These are phyloP conservation scores for Tetramorium parvispinum DNA, from an alignment of 1,140 invertebrate species.

Conservation along the genomic window DNA sequence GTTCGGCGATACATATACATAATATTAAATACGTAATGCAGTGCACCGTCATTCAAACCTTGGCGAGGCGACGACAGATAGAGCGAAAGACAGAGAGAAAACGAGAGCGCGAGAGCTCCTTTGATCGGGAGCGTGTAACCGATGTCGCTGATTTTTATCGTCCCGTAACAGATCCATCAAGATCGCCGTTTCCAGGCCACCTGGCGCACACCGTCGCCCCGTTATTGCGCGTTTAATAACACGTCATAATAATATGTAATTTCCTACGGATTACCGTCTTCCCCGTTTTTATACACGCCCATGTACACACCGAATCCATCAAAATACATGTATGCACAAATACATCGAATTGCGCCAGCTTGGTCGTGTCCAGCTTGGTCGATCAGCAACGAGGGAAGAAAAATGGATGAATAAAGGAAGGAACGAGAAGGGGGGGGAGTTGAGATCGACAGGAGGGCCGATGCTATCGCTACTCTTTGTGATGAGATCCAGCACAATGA, in stretches of 20 bases:
- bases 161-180: slow-evolving; percentile 64
- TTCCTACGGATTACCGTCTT: slow-evolving; percentile 69
- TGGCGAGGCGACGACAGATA: slow-evolving; percentile 16
- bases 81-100: slow-evolving; percentile 1
- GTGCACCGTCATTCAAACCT: slow-evolving; percentile 36
- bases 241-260: slow-evolving; percentile 78
- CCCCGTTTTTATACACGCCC: slow-evolving; percentile 9
- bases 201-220: slow-evolving; percentile 66
- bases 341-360: slow-evolving; percentile 30
- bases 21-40: slow-evolving; percentile 39
- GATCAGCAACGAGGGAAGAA: slow-evolving; percentile 19
- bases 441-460: slow-evolving; percentile 73
- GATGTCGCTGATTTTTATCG: slow-evolving; percentile 67
- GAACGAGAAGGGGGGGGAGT: neutral
- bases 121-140: slow-evolving; percentile 57
- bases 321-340: neutral
- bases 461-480: slow-evolving; percentile 80
- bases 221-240: slow-evolving; percentile 78
- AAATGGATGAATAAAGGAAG: slow-evolving; percentile 44
- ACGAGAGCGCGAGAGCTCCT: slow-evolving; percentile 45
- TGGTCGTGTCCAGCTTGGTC: slow-evolving; percentile 11
- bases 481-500: slow-evolving; percentile 78
- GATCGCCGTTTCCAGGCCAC: slow-evolving; percentile 67
- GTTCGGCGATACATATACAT: neutral
- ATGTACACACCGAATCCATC: slow-evolving; percentile 18